Conservation (phyloP, 1,140 invertebrate species). For the Cotesia chilonis region DNA sequence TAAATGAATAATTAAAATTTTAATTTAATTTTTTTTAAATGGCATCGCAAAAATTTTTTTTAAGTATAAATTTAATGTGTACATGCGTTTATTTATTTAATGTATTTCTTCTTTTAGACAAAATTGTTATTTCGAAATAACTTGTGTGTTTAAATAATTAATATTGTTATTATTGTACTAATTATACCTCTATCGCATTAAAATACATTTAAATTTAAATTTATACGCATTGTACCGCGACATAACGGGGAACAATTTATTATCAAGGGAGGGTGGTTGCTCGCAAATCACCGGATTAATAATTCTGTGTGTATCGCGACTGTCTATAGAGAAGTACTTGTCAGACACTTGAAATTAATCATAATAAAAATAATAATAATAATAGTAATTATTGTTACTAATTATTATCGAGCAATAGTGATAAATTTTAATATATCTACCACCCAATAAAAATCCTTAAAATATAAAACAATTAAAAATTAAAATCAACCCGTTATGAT, state of each 20-base stretch:
- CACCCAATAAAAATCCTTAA: no score
- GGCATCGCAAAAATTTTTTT: no score
- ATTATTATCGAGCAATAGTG: no score
- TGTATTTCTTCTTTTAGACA: not conserved
- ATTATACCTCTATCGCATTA: slow-evolving; percentile 33
- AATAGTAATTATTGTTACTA: no score
- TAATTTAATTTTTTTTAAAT: no score
- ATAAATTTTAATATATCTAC: not conserved
- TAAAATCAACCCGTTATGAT: slow-evolving; percentile 27
- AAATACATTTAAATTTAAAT: slow-evolving; percentile 39
- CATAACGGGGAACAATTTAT: slow-evolving; percentile 31
- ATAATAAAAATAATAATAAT: no score
- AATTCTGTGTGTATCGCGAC: slow-evolving; percentile 7
- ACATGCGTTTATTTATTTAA: not conserved
- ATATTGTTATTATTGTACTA: slow-evolving; percentile 34
- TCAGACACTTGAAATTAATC: no score
- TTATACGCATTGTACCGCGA: slow-evolving; percentile 33
- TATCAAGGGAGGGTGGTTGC: not conserved
- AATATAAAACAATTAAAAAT: not conserved
- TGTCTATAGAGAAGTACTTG: not conserved
- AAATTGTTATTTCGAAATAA: not conserved
- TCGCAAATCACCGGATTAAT: slow-evolving; percentile 14
- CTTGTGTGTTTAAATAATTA: slow-evolving; percentile 4
- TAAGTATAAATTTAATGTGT: not conserved
- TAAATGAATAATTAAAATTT: no score